A percentile compares a stretch with the other conserved stretches of the same genome.
phyloP scores from a whole-genome alignment of 1,140 invertebrate species.

The Bombus cullumanus region DNA sequence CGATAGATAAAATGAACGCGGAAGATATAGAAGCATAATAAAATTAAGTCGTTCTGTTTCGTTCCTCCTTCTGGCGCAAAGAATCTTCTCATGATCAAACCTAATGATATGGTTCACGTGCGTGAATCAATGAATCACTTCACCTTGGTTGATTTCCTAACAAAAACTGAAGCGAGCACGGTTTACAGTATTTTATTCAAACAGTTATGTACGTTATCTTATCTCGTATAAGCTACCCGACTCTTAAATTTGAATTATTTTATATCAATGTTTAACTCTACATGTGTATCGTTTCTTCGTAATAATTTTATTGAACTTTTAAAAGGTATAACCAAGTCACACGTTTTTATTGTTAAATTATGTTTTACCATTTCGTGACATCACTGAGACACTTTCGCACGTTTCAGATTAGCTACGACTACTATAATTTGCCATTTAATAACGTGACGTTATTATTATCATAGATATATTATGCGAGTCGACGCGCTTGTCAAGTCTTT shows the following conservation, averaged over 20 bases:
- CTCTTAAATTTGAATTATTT: neutral
- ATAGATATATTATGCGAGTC: neutral
- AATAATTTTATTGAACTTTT: too few relatives aligned
- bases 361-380: neutral
- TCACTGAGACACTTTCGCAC: neutral
- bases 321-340: neutral
- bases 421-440: neutral
- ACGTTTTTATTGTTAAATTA: neutral
- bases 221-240: neutral
- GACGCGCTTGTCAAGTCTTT: neutral
- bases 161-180: constrained; percentile 1
- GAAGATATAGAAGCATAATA: constrained; percentile 33
- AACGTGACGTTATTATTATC: neutral
- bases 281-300: neutral
- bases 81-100: constrained; percentile 54
- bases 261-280: neutral
- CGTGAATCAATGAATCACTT: constrained; percentile 38
- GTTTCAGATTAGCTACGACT: neutral
- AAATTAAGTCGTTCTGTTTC: constrained; percentile 65
- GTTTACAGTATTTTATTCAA: constrained; percentile 7
- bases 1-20: constrained; percentile 34
- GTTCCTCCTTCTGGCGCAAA: constrained; percentile 32
- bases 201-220: neutral
- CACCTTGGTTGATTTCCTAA: constrained; percentile 1
- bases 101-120: too few relatives aligned